A percentile compares a stretch with the other conserved stretches of the same genome.
Evolutionary conservation across 2,888 invertebrate genomes (phyloP).

Genomic region (Leptogaster cylindrica): DNA sequence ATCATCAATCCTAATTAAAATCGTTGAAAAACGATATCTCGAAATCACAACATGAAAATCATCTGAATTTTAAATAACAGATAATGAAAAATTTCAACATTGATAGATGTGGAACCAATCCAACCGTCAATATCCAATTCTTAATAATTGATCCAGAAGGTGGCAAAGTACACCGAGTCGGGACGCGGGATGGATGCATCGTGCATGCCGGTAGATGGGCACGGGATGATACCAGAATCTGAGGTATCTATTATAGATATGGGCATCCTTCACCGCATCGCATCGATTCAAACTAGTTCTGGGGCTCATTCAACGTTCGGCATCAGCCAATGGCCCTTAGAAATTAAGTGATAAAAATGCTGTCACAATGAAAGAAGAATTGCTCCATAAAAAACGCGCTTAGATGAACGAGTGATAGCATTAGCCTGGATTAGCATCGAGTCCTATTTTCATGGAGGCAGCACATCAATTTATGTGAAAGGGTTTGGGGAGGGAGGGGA

Average conservation of each 20-base stretch:
- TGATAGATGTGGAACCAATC: slow-evolving; percentile 33
- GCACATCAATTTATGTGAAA: slow-evolving; percentile 7
- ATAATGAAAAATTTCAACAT: slow-evolving; percentile 26
- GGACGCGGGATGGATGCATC: not conserved
- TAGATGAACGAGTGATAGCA: slow-evolving; percentile 32
- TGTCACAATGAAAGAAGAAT: slow-evolving; percentile 39
- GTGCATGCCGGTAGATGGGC: not conserved
- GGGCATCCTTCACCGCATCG: not conserved
- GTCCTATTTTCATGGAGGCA: slow-evolving; percentile 22
- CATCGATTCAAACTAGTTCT: slow-evolving; percentile 24
- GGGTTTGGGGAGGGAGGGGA: slow-evolving; percentile 9
- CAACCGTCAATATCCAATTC: slow-evolving; percentile 23
- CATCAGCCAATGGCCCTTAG: slow-evolving; percentile 28
- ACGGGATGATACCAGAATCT: slow-evolving; percentile 10
- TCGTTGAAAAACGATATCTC: too few species aligned
- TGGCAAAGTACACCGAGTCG: too few species aligned
- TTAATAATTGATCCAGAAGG: slow-evolving; percentile 4
- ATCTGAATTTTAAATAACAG: slow-evolving; percentile 33
- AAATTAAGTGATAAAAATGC: slow-evolving; percentile 40
- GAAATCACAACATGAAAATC: too few species aligned
- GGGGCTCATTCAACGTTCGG: slow-evolving; percentile 13
- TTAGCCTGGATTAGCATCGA: slow-evolving; percentile 36
- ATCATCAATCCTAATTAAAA: too few species aligned
- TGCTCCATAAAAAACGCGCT: slow-evolving; percentile 40
- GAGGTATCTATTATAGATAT: slow-evolving; percentile 12